These are phyloP conservation scores for Thermophis baileyi DNA, from an alignment of 2,113 vertebrate species.

Conservation along the genomic window DNA sequence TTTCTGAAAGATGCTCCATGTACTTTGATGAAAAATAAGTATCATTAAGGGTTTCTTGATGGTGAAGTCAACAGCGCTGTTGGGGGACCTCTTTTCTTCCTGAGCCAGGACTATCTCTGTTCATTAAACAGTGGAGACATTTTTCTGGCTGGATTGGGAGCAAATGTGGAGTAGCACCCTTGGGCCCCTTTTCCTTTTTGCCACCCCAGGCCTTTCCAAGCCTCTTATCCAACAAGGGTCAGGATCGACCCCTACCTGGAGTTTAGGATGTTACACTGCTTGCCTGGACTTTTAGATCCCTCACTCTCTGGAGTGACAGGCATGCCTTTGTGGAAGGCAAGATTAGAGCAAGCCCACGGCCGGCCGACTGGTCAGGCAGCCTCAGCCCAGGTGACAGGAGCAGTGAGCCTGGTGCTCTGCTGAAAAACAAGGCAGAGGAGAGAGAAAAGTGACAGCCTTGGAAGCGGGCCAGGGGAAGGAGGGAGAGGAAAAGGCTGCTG, in stretches of 20 bases:
- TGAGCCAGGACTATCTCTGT: not conserved
- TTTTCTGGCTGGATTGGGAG: not conserved
- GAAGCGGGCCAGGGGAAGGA: slow-evolving; percentile 48
- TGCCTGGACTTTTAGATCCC: not conserved
- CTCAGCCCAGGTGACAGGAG: slow-evolving; percentile 58
- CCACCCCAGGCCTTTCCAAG: too few species aligned
- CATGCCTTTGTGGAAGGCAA: slow-evolving; percentile 63
- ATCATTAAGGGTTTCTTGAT: not conserved
- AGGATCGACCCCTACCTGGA: not conserved
- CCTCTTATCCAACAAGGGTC: not conserved
- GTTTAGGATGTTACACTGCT: accelerated
- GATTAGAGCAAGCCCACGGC: slow-evolving; percentile 44
- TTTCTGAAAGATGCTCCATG: not conserved
- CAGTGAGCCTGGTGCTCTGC: slow-evolving; percentile 25
- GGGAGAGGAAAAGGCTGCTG: slow-evolving; percentile 15
- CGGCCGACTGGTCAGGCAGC: not conserved
- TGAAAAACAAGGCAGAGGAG: slow-evolving; percentile 22
- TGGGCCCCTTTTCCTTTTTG: not conserved
- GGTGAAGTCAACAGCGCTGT: not conserved
- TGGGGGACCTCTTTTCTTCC: not conserved
- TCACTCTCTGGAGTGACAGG: slow-evolving; percentile 53
- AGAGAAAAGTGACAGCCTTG: slow-evolving; percentile 57
- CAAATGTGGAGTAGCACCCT: not conserved
- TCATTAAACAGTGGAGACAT: not conserved
- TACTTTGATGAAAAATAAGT: not conserved